A percentile compares a stretch with the other conserved stretches of the same genome.
These are phyloP conservation scores for Pterocles gutturalis DNA, from an alignment of 2,113 vertebrate genomes.

Conservation along the genomic window DNA sequence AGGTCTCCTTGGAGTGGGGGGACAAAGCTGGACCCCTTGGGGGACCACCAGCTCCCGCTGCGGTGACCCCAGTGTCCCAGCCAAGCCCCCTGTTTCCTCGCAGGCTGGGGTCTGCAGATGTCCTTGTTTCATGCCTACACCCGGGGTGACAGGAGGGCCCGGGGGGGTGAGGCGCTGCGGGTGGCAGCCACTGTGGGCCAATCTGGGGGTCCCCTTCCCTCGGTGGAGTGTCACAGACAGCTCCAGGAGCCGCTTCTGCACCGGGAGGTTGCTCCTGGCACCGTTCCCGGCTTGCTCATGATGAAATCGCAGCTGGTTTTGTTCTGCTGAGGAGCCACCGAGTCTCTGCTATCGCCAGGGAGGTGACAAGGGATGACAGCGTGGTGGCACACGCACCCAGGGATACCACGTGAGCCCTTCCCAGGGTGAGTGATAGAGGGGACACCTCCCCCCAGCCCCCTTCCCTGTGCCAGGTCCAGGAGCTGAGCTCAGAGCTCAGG, in stretches of 20 bases:
- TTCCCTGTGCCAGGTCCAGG: fast-evolving
- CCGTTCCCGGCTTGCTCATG: fast-evolving
- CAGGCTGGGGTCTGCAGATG: neutral
- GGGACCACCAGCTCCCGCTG: neutral
- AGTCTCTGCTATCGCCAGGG: neutral
- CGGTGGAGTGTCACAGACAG: fast-evolving
- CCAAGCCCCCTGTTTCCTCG: neutral
- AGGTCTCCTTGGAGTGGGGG: neutral
- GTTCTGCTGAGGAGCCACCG: neutral
- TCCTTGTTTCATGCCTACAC: fast-evolving
- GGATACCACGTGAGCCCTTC: neutral
- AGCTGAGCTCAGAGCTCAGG: neutral
- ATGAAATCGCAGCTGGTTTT: neutral
- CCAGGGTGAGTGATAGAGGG: fast-evolving
- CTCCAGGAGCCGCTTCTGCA: neutral
- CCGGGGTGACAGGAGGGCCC: neutral
- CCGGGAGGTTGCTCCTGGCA: neutral
- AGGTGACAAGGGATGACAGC: neutral
- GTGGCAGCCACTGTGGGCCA: fast-evolving
- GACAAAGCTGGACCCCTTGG: neutral
- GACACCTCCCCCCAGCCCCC: neutral
- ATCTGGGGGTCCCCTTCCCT: neutral
- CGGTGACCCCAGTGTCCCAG: fast-evolving
- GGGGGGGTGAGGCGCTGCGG: fast-evolving
- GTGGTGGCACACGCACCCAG: neutral